phyloP scores from a whole-genome alignment of 2,888 invertebrate species.

The Tryphoninae sp. region DNA sequence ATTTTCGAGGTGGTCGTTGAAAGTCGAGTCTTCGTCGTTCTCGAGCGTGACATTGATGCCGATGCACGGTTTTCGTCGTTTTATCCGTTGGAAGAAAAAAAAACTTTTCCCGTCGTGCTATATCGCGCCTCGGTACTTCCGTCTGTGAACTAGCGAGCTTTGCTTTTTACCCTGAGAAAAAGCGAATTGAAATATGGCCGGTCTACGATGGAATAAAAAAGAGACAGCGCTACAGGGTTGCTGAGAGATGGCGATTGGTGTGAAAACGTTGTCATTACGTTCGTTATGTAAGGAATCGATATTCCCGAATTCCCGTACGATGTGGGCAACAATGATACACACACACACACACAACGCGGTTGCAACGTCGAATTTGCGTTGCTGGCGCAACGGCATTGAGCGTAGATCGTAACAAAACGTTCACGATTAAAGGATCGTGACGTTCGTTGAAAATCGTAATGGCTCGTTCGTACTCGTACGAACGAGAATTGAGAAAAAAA shows the following conservation, averaged over 20 bases:
- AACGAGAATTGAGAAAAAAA: background rate
- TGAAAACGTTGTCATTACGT: conserved; percentile 10
- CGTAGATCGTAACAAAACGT: background rate
- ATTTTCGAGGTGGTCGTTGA: conserved; percentile 36
- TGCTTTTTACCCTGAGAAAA: background rate
- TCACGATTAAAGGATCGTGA: no score
- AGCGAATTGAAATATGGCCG: background rate
- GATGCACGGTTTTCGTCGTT: background rate
- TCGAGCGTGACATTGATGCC: background rate
- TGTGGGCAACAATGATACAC: background rate
- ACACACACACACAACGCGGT: background rate
- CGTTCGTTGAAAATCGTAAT: no score
- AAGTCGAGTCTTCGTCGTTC: background rate
- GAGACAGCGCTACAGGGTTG: background rate
- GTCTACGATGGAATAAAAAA: background rate
- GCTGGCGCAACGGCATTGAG: background rate
- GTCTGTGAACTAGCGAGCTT: background rate
- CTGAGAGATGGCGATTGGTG: background rate
- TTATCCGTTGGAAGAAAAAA: background rate
- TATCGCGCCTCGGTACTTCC: background rate
- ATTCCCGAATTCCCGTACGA: background rate
- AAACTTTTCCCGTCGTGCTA: background rate
- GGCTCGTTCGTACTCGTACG: background rate
- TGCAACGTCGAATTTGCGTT: background rate
- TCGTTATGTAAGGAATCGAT: conserved; percentile 25